These are phyloP conservation scores for Notodromas monacha DNA, from an alignment of 2,888 invertebrate species.

Conservation along the genomic window DNA sequence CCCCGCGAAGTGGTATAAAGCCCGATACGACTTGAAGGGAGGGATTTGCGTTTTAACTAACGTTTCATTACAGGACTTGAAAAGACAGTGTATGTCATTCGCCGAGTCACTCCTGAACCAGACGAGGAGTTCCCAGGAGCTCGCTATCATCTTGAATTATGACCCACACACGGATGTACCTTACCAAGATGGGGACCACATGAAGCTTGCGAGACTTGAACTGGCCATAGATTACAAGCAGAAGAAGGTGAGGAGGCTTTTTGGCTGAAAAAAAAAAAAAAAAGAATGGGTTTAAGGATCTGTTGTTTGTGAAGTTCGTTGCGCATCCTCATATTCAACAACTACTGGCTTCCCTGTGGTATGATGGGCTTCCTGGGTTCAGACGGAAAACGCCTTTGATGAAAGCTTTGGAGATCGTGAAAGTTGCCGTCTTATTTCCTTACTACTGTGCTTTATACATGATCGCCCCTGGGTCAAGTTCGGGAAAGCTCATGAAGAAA, in stretches of 20 bases:
- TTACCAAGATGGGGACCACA: slow-evolving; percentile 14
- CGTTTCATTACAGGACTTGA: not conserved
- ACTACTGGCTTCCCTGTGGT: slow-evolving; percentile 62
- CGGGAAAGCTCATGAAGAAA: slow-evolving; percentile 51
- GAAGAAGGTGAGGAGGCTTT: slow-evolving; percentile 16
- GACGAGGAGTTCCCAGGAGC: slow-evolving; percentile 21
- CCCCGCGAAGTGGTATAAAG: too few species aligned
- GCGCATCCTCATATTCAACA: slow-evolving; percentile 87
- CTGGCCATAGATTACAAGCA: slow-evolving; percentile 22
- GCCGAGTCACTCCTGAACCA: too few species aligned
- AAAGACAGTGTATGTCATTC: not conserved
- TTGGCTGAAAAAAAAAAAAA: not conserved
- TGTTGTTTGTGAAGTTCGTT: slow-evolving; percentile 31
- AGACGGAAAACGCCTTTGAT: slow-evolving; percentile 38
- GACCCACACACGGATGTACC: slow-evolving; percentile 17
- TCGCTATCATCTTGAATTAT: slow-evolving; percentile 22
- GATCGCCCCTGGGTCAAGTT: slow-evolving; percentile 41
- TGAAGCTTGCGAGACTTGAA: slow-evolving; percentile 18
- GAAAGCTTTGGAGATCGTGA: slow-evolving; percentile 34
- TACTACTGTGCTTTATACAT: slow-evolving; percentile 54
- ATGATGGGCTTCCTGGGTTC: slow-evolving; percentile 77
- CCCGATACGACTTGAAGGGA: too few species aligned
- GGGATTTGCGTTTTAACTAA: too few species aligned
- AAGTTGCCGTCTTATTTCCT: slow-evolving; percentile 52
- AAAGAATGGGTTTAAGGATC: not conserved